Conservation (phyloP, 2,113 vertebrate genomes). For the Proteles cristata region DNA sequence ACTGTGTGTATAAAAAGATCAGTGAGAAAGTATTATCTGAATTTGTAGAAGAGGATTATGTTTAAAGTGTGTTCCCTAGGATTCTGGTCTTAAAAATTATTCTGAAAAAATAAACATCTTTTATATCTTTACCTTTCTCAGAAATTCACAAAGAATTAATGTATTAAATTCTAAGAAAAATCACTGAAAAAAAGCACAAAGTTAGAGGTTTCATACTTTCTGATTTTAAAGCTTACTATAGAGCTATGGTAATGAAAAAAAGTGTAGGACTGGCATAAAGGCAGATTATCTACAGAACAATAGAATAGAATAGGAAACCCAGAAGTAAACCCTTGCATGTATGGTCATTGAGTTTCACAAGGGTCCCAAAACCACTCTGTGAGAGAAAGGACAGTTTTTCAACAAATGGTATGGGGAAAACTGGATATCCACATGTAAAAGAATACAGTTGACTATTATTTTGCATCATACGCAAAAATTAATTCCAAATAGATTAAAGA, state of each 20-base stretch:
- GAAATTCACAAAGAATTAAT: not conserved
- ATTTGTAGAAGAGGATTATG: not conserved
- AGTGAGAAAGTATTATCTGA: not conserved
- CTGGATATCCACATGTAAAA: too few species aligned
- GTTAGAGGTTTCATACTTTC: not conserved
- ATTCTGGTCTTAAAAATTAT: not conserved
- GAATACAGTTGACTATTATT: not conserved
- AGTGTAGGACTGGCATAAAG: not conserved
- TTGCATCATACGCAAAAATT: not conserved
- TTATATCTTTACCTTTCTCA: not conserved
- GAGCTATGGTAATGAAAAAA: not conserved
- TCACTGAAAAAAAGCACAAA: not conserved
- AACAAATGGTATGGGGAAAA: not conserved
- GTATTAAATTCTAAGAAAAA: not conserved
- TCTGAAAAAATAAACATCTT: not conserved
- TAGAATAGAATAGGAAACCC: not conserved
- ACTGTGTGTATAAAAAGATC: not conserved
- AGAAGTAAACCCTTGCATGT: not conserved
- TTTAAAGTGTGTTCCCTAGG: not conserved
- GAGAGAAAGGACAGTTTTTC: not conserved
- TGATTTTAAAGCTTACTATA: constrained; percentile 26
- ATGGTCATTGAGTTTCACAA: not conserved
- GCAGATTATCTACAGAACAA: not conserved
- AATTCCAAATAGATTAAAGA: not conserved
- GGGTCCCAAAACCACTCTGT: not conserved